A percentile compares a stretch with the other conserved stretches of the same genome.
Evolutionary conservation across 2,888 invertebrate species (phyloP).

Genomic region (Hofmannophila pseudospretella): DNA sequence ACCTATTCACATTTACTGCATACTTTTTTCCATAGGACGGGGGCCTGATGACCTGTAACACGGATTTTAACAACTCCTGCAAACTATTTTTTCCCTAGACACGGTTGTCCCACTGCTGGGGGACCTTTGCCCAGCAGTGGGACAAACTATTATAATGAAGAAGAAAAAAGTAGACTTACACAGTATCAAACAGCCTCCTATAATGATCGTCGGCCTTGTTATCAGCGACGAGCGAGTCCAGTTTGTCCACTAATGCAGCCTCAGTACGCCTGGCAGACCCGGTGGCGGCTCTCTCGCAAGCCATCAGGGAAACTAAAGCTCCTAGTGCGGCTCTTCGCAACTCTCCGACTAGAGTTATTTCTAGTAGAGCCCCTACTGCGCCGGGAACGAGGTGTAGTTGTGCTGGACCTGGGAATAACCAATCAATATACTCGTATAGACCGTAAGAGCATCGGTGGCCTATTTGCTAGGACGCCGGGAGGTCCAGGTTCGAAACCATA

Average conservation of each 20-base stretch:
- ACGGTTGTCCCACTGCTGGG: too few species aligned
- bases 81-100: too few species aligned
- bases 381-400: constrained; percentile 94
- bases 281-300: constrained; percentile 88
- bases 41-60: too few species aligned
- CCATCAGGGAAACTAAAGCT: constrained; percentile 97
- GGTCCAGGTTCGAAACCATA: too few species aligned
- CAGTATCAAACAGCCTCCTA: constrained; percentile 93
- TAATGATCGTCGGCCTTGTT: constrained; percentile 97
- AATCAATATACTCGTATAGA: too few species aligned
- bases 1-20: too few species aligned
- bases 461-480: too few species aligned
- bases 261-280: constrained; percentile 95
- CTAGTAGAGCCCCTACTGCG: constrained; percentile 95
- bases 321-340: constrained; percentile 93
- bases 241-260: constrained; percentile 94
- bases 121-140: too few species aligned
- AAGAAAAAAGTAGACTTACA: constrained; percentile 82
- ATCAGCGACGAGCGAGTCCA: constrained; percentile 94
- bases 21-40: too few species aligned
- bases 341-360: constrained; percentile 94
- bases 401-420: constrained; percentile 85
- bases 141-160: too few species aligned
- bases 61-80: too few species aligned
- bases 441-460: too few species aligned